Evolutionary conservation across 2,888 invertebrate species (phyloP).

Genomic region (Gryllus longicercus): DNA sequence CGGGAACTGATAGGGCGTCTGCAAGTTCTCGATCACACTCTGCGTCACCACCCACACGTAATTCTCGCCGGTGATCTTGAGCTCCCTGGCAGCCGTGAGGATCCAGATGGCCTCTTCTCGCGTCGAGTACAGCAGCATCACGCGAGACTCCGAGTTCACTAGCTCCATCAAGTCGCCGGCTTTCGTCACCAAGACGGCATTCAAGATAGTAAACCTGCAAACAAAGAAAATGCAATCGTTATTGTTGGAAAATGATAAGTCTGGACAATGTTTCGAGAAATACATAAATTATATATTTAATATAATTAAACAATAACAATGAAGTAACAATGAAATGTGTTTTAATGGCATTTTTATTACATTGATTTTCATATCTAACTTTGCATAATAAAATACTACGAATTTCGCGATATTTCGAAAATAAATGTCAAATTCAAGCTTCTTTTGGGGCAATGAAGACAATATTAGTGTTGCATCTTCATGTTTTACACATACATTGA

Average conservation of each 20-base stretch:
- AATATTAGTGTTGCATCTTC: too few species aligned
- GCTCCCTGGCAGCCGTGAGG: constrained; percentile 67
- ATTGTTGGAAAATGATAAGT: not conserved
- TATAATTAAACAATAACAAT: too few species aligned
- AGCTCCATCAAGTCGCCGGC: constrained; percentile 72
- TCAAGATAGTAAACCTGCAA: constrained; percentile 78
- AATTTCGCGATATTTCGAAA: too few species aligned
- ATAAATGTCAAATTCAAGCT: too few species aligned
- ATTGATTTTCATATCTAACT: too few species aligned
- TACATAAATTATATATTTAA: too few species aligned
- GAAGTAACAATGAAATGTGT: too few species aligned
- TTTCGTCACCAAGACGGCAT: constrained; percentile 78
- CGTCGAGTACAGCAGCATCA: constrained; percentile 88
- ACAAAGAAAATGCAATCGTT: not conserved
- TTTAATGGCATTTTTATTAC: too few species aligned
- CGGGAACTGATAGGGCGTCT: constrained; percentile 71
- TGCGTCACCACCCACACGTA: constrained; percentile 97
- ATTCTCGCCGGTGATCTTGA: constrained; percentile 80
- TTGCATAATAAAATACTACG: too few species aligned
- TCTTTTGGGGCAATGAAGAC: too few species aligned
- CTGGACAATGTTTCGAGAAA: too few species aligned
- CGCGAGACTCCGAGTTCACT: constrained; percentile 85
- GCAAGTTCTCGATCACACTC: constrained; percentile 78
- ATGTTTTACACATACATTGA: too few species aligned
- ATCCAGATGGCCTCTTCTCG: constrained; percentile 83